These are phyloP conservation scores for Bombus consobrinus DNA, from an alignment of 1,140 invertebrate species.

Conservation along the genomic window DNA sequence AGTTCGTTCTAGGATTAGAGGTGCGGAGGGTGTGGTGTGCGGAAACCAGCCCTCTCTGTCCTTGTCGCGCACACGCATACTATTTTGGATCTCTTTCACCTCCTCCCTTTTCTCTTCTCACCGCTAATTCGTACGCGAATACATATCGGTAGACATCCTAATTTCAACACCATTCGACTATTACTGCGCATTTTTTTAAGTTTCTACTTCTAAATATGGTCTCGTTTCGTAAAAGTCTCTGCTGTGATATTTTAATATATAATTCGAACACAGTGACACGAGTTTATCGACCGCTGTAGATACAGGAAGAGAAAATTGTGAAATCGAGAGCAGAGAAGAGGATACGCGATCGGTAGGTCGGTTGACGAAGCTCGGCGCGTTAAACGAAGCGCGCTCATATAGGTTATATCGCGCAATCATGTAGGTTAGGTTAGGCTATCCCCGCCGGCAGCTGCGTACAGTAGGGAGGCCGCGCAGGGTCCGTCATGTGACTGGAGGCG, in stretches of 20 bases:
- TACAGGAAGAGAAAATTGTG: not conserved
- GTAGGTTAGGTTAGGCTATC: slow-evolving; percentile 56
- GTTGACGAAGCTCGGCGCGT: slow-evolving; percentile 10
- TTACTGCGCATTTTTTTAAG: too few species aligned
- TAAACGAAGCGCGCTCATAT: slow-evolving; percentile 41
- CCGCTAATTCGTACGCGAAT: not conserved
- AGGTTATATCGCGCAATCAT: slow-evolving; percentile 23
- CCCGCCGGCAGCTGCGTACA: slow-evolving; percentile 53
- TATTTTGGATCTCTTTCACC: slow-evolving; percentile 9
- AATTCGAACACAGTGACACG: not conserved
- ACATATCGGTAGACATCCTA: not conserved
- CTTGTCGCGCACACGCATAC: slow-evolving; percentile 11
- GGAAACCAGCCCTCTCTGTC: slow-evolving; percentile 24
- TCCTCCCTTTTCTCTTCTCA: not conserved
- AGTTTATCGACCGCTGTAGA: not conserved
- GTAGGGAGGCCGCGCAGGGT: slow-evolving; percentile 70
- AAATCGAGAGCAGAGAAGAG: not conserved
- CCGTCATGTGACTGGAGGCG: slow-evolving; percentile 79
- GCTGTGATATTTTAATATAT: too few species aligned
- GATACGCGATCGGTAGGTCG: slow-evolving; percentile 22
- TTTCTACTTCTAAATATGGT: not conserved
- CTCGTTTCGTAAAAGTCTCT: not conserved
- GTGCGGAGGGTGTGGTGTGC: slow-evolving; percentile 30
- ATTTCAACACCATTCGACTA: not conserved
- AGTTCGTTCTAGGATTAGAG: slow-evolving; percentile 20